These are phyloP conservation scores for Notolepis coatsorum DNA, from an alignment of 2,797 vertebrate species.

Conservation along the genomic window DNA sequence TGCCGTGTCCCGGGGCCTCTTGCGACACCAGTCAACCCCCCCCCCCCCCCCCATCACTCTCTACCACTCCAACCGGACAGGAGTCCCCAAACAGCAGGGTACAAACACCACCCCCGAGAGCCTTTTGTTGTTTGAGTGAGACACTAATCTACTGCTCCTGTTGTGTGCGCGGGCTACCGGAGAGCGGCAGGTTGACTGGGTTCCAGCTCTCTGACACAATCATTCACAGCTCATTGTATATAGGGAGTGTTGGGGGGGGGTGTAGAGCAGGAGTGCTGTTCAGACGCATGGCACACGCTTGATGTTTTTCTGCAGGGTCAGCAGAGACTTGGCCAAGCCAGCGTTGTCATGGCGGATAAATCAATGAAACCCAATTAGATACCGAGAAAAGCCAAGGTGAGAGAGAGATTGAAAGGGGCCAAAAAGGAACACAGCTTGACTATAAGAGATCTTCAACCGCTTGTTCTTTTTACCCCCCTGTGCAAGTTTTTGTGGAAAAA, in stretches of 20 bases:
- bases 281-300: conserved; percentile 61
- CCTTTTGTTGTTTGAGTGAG: conserved; percentile 65
- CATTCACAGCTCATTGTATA: conserved; percentile 68
- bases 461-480: background rate
- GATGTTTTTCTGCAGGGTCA: conserved; percentile 82
- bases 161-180: conserved; percentile 39
- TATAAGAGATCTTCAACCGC: conserved; percentile 29
- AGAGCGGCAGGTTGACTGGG: conserved; percentile 68
- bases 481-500: conserved; percentile 32
- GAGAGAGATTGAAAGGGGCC: conserved; percentile 49
- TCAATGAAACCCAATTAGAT: conserved; percentile 68
- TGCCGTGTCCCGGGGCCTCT: conserved; percentile 33
- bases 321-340: conserved; percentile 73
- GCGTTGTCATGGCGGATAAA: conserved; percentile 76
- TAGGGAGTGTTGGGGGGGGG: conserved; percentile 42
- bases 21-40: conserved; percentile 46
- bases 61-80: background rate
- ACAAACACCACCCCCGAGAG: conserved; percentile 15
- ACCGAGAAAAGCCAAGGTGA: conserved; percentile 62
- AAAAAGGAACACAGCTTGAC: conserved; percentile 40
- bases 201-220: conserved; percentile 76
- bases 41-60: conserved; percentile 10
- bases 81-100: conserved; percentile 27
- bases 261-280: conserved; percentile 48
- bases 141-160: conserved; percentile 65